These are phyloP conservation scores for Aleiodes sp. DNA, from an alignment of 1,140 invertebrate genomes.

Conservation along the genomic window DNA sequence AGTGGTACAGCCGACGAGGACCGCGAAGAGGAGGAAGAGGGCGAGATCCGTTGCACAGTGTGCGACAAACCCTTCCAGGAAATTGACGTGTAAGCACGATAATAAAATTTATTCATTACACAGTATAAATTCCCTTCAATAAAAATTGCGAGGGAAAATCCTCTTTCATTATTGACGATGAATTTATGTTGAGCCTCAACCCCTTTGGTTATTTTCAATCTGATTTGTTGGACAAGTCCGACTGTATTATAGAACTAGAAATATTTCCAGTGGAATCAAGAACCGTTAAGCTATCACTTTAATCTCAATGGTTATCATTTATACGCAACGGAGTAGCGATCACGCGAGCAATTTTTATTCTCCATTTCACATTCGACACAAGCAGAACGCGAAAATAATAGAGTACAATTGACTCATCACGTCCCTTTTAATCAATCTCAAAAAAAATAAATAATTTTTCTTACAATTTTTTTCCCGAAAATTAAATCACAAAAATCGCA, in stretches of 20 bases:
- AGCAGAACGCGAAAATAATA: neutral
- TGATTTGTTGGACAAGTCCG: conserved; percentile 3
- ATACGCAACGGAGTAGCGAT: conserved; percentile 12
- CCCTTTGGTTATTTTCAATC: neutral
- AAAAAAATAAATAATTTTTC: no score
- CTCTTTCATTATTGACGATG: neutral
- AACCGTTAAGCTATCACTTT: neutral
- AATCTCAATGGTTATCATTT: neutral
- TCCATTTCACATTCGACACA: conserved; percentile 37
- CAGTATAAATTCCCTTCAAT: no score
- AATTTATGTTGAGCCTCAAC: neutral
- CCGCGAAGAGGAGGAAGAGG: conserved; percentile 71
- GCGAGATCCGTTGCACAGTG: conserved; percentile 72
- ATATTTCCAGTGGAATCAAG: neutral
- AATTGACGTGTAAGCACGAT: conserved; percentile 75
- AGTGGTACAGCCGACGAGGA: conserved; percentile 73
- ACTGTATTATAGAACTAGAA: neutral
- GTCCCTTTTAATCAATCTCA: no score
- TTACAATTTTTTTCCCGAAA: neutral
- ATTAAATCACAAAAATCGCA: conserved; percentile 31
- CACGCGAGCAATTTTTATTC: conserved; percentile 16
- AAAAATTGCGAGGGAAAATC: no score
- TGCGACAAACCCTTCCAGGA: conserved; percentile 78
- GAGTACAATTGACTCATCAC: conserved; percentile 25
- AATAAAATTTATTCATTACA: no score